Evolutionary conservation across 2,797 vertebrate genomes (phyloP).

Genomic region (Spea hammondii): DNA sequence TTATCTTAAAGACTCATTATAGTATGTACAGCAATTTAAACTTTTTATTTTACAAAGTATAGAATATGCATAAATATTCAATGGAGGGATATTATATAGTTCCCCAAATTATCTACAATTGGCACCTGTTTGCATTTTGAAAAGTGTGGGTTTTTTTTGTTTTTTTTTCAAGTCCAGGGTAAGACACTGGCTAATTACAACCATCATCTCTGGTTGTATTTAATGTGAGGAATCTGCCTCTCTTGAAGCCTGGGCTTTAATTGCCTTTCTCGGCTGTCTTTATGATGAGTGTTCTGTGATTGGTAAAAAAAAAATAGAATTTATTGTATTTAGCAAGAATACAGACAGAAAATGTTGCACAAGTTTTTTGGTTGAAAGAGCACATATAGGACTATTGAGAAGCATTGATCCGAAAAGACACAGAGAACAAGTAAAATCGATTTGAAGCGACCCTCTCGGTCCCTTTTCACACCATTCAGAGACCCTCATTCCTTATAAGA

Average conservation of each 20-base stretch:
- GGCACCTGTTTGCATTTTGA: slow-evolving; percentile 12
- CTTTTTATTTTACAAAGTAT: too few species aligned
- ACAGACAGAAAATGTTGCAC: slow-evolving; percentile 81
- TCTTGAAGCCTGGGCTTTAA: slow-evolving; percentile 72
- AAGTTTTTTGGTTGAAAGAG: slow-evolving; percentile 81
- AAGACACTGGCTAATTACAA: slow-evolving; percentile 42
- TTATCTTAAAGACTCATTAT: too few species aligned
- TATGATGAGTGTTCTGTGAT: slow-evolving; percentile 74
- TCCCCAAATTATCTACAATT: background rate
- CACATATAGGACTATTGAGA: slow-evolving; percentile 80
- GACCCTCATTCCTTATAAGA: slow-evolving; percentile 74
- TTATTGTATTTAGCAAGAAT: slow-evolving; percentile 79
- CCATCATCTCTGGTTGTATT: slow-evolving; percentile 21
- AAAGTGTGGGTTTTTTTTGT: slow-evolving; percentile 29
- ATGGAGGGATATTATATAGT: too few species aligned
- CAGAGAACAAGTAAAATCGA: slow-evolving; percentile 82
- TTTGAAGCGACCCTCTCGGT: slow-evolving; percentile 81
- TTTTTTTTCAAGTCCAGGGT: slow-evolving; percentile 44
- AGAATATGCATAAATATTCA: too few species aligned
- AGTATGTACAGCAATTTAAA: too few species aligned
- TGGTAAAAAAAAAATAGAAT: slow-evolving; percentile 64
- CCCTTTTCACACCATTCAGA: slow-evolving; percentile 80
- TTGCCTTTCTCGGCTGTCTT: slow-evolving; percentile 72
- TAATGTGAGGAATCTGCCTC: slow-evolving; percentile 66
- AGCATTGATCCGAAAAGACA: slow-evolving; percentile 83